Conservation (phyloP, 2,113 vertebrate species). For the Oxyura jamaicensis region DNA sequence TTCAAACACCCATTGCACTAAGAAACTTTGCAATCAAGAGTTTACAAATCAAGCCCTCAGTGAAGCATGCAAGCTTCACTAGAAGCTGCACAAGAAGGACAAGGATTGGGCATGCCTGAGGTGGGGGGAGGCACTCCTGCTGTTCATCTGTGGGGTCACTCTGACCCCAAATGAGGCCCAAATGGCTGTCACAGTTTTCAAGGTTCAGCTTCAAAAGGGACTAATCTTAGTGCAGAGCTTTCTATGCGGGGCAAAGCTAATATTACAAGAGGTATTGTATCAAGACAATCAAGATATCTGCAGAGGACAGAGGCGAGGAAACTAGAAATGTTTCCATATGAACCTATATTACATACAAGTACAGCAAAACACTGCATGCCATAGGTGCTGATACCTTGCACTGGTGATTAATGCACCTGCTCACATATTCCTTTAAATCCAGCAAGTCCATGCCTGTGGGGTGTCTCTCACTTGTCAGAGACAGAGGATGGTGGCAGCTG, state of each 20-base stretch:
- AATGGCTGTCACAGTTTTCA: not conserved
- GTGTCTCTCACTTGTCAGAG: not conserved
- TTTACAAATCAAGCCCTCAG: not conserved
- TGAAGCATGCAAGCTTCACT: not conserved
- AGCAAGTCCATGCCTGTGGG: not conserved
- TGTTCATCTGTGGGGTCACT: not conserved
- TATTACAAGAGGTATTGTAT: not conserved
- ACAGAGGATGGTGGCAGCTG: not conserved
- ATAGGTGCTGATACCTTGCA: rapidly evolving
- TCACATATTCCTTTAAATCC: not conserved
- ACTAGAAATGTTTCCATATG: not conserved
- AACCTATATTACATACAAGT: not conserved
- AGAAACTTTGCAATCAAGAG: rapidly evolving
- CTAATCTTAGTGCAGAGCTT: not conserved
- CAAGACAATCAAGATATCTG: not conserved
- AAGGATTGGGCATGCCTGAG: not conserved
- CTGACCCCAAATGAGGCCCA: not conserved
- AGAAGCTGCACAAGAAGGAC: not conserved
- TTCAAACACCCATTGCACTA: not conserved
- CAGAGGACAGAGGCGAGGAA: not conserved
- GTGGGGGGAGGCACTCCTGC: not conserved
- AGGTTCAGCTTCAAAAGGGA: not conserved
- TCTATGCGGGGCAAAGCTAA: not conserved
- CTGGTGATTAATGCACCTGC: rapidly evolving
- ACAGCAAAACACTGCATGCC: not conserved